Evolutionary conservation across 2,113 vertebrate genomes (phyloP).

Genomic region (Gymnorhina tibicen): DNA sequence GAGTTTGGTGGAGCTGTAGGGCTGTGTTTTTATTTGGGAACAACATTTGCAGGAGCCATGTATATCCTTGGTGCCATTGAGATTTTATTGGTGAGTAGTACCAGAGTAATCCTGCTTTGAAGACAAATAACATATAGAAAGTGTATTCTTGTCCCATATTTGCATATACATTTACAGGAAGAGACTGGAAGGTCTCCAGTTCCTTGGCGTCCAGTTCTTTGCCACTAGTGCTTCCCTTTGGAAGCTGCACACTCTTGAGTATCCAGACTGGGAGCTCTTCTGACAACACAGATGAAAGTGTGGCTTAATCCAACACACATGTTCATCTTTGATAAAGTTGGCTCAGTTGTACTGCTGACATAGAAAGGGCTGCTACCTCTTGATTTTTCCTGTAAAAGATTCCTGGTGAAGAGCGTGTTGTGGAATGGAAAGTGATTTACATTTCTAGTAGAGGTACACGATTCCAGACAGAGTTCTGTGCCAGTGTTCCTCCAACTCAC

Average conservation of each 20-base stretch:
- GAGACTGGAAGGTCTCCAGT: background rate
- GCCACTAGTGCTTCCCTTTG: background rate
- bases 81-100: conserved; percentile 89
- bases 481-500: background rate
- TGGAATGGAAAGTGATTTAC: background rate
- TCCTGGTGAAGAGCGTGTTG: background rate
- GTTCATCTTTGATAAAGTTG: background rate
- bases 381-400: background rate
- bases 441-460: background rate
- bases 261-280: background rate
- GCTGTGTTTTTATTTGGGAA: conserved; percentile 95
- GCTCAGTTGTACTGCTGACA: background rate
- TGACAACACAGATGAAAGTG: background rate
- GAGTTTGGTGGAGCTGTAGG: conserved; percentile 98
- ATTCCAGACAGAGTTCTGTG: background rate
- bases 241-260: background rate
- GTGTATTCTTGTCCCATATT: background rate
- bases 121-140: background rate
- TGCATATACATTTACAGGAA: background rate
- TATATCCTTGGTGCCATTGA: conserved; percentile 97
- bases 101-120: conserved; percentile 3
- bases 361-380: background rate
- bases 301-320: background rate
- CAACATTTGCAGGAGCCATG: conserved; percentile 97
- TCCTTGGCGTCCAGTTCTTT: background rate